Evolutionary conservation across 2,888 invertebrate genomes (phyloP), one percentile per base, ranked within the genome.

Genomic region (Dermolepida albohirtum): DNA sequence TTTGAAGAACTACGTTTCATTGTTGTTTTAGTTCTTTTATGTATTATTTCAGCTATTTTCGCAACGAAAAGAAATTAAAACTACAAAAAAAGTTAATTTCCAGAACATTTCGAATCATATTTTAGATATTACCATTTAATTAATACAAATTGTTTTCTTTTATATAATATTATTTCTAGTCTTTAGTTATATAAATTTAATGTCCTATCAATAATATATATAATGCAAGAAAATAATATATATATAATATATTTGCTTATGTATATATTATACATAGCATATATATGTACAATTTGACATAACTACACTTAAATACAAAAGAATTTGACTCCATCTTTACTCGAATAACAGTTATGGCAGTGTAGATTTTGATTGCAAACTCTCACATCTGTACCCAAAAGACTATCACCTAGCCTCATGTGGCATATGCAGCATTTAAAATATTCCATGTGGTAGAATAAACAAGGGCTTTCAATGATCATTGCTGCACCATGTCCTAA

Each of bases 401-500:
- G 87, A 14, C 97, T 97, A 84, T 96, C 95, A 73, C 97, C 97
- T 57, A 98, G 89, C 75, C 93, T 90, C 73, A 93, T 90, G 81
- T 94, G 94, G 85, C 98, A 98, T 72, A 97, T 97, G 79, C 94
- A 96, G 86, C 98, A 98, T 80, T 94, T 92, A 87, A 98, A 98
- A 85, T 98, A 98, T 84, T 95, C 93, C 86, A 98, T 94, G 86
- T 98, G 98, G 86, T 97, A 98, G 86, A 95, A 97, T 72, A 98
- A 88, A 68, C 94, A 90, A 73, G 98, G 87, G 65, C 96, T 96
- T 85, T 97, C 97, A 77, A 98, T 97, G 74, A 97, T 96, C 98
- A 98, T 98, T 64, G 98, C 98, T 62, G 97, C 97, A 78, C 98
- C 98, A 79, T 96, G 92, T 81, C 97, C 97, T 97, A 84, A 7